A percentile compares a stretch with the other conserved stretches of the same genome.
Evolutionary conservation across 2,888 invertebrate genomes (phyloP).

Genomic region (Pedicia rivosa): DNA sequence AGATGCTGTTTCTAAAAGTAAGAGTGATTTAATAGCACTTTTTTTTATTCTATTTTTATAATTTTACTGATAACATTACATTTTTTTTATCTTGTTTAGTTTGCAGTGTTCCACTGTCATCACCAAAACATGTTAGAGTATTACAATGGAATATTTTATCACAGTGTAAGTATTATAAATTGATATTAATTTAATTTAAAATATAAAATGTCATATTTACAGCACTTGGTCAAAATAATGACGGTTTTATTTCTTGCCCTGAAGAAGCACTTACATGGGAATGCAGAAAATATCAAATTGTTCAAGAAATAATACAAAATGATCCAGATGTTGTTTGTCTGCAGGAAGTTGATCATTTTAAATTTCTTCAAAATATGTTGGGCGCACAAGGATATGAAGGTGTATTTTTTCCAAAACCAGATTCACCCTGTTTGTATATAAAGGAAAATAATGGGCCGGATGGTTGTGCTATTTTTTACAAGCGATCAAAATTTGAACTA

Average conservation of each 20-base stretch:
- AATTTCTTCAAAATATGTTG: conserved; percentile 44
- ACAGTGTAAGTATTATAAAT: conserved; percentile 39
- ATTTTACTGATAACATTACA: background rate
- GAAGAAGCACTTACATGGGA: conserved; percentile 53
- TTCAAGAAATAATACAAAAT: conserved; percentile 52
- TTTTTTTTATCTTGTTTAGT: conserved; percentile 21
- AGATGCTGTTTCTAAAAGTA: conserved; percentile 33
- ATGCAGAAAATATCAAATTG: conserved; percentile 43
- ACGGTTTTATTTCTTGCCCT: conserved; percentile 56
- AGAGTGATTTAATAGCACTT: conserved; percentile 7
- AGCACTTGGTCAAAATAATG: conserved; percentile 54
- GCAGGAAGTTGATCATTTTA: conserved; percentile 61
- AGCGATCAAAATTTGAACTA: conserved; percentile 42
- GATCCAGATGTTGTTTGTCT: conserved; percentile 55
- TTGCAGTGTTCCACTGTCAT: conserved; percentile 32
- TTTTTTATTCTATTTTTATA: conserved; percentile 5
- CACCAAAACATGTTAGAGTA: conserved; percentile 36
- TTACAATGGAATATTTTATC: conserved; percentile 58
- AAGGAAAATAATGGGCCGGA: conserved; percentile 59
- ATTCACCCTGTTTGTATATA: conserved; percentile 58
- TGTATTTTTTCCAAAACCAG: conserved; percentile 57
- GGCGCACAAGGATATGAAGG: conserved; percentile 48
- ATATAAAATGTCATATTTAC: conserved; percentile 14
- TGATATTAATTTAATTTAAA: background rate
- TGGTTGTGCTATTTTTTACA: conserved; percentile 61